Base-by-base conservation (phyloP, 1,140 invertebrate genomes). In the Bombyx mandarina region DNA sequence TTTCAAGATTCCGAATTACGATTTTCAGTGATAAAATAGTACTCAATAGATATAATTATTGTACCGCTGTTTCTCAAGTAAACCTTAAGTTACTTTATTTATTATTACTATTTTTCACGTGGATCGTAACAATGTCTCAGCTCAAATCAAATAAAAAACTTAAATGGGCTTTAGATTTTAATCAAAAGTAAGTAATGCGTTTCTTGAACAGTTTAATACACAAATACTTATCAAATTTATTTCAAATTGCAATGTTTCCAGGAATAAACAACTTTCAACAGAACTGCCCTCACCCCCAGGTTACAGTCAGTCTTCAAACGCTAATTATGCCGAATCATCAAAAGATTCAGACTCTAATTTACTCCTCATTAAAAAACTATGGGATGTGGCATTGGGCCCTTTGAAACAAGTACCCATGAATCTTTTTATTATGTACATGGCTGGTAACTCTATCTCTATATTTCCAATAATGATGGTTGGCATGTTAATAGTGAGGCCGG, bases 381-480 rank as follows among this genome's bases (percentile, higher is more conserved):
- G 98, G 98, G 98, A 99, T 83, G 91, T 99, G 52, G 98, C 98
- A 1, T 77, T 99, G 5, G 97, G 94, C 7, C 98, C 98, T 7
- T 77, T 99, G 6, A 99, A 99, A 84, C 94, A 95, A 89, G 94
- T 99, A 44, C 98, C 98, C 5, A 99, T 99, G 98, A 99, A 99
- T 88, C 88, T 99, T 18, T 98, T 99, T 75, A 98, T 99, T 51
- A 98, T 99, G 96, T 99, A 99, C 85, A 99, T 99, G 98, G 96
- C 98, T 57, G 98, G 98, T 45, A 99, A 97, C 86, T 98, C 98
- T 0, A 99, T 99, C 73, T 99, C 97, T 1, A 99, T 99, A 66
- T 99, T 99, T 76, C 98, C 98, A 2, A 99, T 99, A n/a, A 99
- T 99, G 98, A 99, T 99, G 98, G 97, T 99, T 18, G 97, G 97